phyloP scores from a whole-genome alignment of 2,888 invertebrate species.

The Drosophila nr. perissopoda region DNA sequence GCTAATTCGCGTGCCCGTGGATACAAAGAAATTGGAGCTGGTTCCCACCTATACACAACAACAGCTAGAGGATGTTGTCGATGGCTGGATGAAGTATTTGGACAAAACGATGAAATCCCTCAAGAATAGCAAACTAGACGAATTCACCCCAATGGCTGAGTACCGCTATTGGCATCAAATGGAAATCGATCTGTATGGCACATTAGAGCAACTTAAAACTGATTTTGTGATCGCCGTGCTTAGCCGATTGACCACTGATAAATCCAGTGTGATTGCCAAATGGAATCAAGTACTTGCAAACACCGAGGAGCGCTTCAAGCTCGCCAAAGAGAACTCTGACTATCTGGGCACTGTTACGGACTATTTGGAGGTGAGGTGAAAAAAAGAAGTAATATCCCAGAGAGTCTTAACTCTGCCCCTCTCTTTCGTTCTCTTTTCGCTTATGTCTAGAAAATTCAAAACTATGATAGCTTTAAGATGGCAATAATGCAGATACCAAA shows the following conservation, averaged over 20 bases:
- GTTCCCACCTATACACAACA: constrained; percentile 83
- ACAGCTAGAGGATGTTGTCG: constrained; percentile 86
- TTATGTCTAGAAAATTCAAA: constrained; percentile 87
- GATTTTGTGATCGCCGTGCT: constrained; percentile 85
- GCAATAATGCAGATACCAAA: constrained; percentile 91
- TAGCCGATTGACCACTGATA: constrained; percentile 54
- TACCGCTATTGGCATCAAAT: constrained; percentile 94
- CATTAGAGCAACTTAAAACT: constrained; percentile 93
- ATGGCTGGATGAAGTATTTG: constrained; percentile 86
- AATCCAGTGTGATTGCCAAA: constrained; percentile 62
- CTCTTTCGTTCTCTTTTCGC: neutral
- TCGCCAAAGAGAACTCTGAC: constrained; percentile 84
- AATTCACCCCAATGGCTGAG: constrained; percentile 93
- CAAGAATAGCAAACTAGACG: constrained; percentile 86
- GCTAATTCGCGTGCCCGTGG: constrained; percentile 81
- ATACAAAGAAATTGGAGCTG: constrained; percentile 77
- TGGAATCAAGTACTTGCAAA: constrained; percentile 72
- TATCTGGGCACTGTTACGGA: constrained; percentile 84
- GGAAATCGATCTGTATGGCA: constrained; percentile 90
- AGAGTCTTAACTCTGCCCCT: neutral
- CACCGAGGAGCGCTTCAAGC: constrained; percentile 73
- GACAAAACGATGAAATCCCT: constrained; percentile 82
- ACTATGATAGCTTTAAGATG: constrained; percentile 89
- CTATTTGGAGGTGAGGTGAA: constrained; percentile 85
- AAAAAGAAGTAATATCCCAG: no score